These are phyloP conservation scores for Anguilla marmorata DNA, from an alignment of 2,797 vertebrate species.

Conservation along the genomic window DNA sequence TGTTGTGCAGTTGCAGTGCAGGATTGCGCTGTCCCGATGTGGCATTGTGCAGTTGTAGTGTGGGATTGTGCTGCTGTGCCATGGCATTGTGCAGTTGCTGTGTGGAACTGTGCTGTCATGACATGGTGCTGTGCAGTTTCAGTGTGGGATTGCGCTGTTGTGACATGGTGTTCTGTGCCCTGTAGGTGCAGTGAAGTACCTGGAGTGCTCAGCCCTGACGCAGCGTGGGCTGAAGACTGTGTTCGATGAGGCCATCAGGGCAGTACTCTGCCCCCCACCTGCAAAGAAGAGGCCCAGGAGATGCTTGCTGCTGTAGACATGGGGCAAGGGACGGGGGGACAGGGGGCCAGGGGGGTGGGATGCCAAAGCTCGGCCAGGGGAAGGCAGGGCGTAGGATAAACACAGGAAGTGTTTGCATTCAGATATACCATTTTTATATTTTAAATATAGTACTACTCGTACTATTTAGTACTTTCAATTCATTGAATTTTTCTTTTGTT, in stretches of 20 bases:
- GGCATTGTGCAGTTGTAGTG: not conserved
- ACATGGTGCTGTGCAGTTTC: not conserved
- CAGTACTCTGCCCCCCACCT: slow-evolving; percentile 92
- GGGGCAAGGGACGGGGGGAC: slow-evolving; percentile 57
- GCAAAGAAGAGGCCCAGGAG: slow-evolving; percentile 89
- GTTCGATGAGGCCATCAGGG: slow-evolving; percentile 97
- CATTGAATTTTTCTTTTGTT: slow-evolving; percentile 3
- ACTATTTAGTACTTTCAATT: slow-evolving; percentile 48
- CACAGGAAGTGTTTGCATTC: slow-evolving; percentile 54
- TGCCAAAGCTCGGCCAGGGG: slow-evolving; percentile 42
- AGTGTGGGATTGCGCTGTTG: not conserved
- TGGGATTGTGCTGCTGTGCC: not conserved
- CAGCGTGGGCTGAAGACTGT: slow-evolving; percentile 98
- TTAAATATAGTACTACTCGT: slow-evolving; percentile 62
- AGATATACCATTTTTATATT: slow-evolving; percentile 76
- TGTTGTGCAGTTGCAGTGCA: not conserved
- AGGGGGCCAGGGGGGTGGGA: slow-evolving; percentile 53
- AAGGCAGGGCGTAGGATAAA: slow-evolving; percentile 48
- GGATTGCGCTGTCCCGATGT: not conserved
- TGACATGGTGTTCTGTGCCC: slow-evolving; percentile 13
- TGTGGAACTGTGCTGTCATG: not conserved
- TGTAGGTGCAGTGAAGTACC: slow-evolving; percentile 92
- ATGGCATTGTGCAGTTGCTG: not conserved
- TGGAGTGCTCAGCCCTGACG: slow-evolving; percentile 95
- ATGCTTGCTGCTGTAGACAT: slow-evolving; percentile 82